These are phyloP conservation scores for Papilio polytes DNA, from an alignment of 1,140 invertebrate genomes.

Conservation along the genomic window DNA sequence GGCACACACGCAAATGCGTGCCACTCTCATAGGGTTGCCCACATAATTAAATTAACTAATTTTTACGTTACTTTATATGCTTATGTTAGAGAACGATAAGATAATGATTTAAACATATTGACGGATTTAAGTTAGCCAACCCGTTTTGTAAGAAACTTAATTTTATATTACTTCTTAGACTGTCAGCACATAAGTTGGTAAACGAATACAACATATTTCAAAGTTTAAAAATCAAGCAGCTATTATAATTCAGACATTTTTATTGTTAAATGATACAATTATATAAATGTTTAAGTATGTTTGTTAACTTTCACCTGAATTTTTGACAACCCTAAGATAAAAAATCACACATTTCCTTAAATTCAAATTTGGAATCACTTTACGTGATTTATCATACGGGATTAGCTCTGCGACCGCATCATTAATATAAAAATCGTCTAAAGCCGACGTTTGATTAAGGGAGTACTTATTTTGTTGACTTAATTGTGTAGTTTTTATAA, in stretches of 20 bases:
- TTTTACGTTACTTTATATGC: neutral
- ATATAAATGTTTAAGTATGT: no score
- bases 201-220: no score
- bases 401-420: conserved; percentile 71
- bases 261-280: neutral
- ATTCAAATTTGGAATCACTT: conserved; percentile 62
- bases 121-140: no score
- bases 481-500: conserved; percentile 72
- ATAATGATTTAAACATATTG: no score
- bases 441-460: conserved; percentile 81
- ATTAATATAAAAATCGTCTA: conserved; percentile 77
- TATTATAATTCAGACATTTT: no score
- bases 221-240: no score
- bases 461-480: conserved; percentile 67
- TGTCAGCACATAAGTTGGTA: no score
- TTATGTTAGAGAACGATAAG: neutral
- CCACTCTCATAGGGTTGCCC: conserved; percentile 15
- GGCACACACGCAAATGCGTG: conserved; percentile 41
- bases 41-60: neutral
- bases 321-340: conserved; percentile 36
- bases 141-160: no score
- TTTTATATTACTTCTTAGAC: no score
- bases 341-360: conserved; percentile 53
- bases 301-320: neutral
- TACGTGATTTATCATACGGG: conserved; percentile 70